Evolutionary conservation across 2,797 vertebrate species (phyloP), one percentile per base, ranked within the genome.

Genomic region (Falco cherrug): DNA sequence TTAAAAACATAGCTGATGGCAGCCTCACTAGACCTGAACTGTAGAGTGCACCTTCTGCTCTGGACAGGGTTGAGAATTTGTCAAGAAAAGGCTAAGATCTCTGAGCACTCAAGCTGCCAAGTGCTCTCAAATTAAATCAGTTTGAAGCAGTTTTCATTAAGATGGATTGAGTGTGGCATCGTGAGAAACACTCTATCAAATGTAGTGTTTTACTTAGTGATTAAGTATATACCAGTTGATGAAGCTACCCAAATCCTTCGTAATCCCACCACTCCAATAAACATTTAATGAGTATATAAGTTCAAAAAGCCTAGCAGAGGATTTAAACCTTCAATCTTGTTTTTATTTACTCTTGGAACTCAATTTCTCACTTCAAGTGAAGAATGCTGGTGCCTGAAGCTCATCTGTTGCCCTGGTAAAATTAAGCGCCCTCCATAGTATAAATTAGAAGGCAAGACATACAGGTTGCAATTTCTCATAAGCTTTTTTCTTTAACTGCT

Each of bases 191-290:
- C 99, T 99, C 99, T 99, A 99, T 99, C 99, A 99, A 99, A 99
- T 99, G 99, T 99, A 99, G 99, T 99, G 99, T 99, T 99, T 99
- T 99, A 99, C 99, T 99, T 99, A 99, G 99, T 99, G 99, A 99
- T 99, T 99, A 99, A 99, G 98, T 98, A 98, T 98, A 98, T 98
- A 98, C 98, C 98, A 99, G 98, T 98, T 99, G 98, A 99, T 98
- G 98, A 98, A 98, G 98, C 98, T 98, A 97, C 98, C 98, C 98
- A 99, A 99, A 99, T 99, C 98, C 98, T 98, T 97, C 97, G 97
- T 98, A 99, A 99, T 98, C 98, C 98, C 96, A 98, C 98, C 98
- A 97, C 98, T 99, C 98, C 98, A 99, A 99, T 99, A 99, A 98
- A 98, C 98, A 98, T 98, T 99, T 99, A 99, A 99, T 99, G 98